Conservation (phyloP, 1,140 invertebrate genomes). For the Aphelenchoides besseyi region DNA sequence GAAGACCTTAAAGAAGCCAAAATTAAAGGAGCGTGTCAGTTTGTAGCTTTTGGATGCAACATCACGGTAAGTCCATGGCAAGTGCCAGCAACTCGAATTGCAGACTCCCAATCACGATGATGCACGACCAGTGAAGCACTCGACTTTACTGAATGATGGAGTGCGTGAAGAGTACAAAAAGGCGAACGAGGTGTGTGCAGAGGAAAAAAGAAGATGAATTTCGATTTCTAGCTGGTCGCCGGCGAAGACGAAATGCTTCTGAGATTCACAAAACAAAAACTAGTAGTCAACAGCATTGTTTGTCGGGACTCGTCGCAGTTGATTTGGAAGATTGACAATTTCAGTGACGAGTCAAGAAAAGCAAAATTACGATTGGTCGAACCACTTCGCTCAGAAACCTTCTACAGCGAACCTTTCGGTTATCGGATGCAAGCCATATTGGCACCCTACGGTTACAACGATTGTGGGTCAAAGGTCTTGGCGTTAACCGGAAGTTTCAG, state of each 20-base stretch:
- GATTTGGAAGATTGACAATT: background rate
- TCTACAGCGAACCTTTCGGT: background rate
- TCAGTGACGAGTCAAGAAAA: background rate
- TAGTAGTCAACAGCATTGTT: background rate
- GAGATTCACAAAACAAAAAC: background rate
- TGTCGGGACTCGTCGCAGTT: background rate
- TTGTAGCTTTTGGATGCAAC: background rate
- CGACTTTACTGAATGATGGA: background rate
- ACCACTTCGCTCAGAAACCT: background rate
- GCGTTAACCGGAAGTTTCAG: conserved; percentile 64
- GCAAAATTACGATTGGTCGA: background rate
- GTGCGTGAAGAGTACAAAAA: background rate
- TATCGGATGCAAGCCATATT: background rate
- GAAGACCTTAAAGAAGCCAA: background rate
- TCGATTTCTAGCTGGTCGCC: background rate
- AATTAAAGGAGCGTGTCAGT: background rate
- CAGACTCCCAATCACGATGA: background rate
- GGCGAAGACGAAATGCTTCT: background rate
- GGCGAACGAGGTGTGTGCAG: background rate
- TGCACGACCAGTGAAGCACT: background rate
- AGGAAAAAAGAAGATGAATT: background rate
- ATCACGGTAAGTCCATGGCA: background rate
- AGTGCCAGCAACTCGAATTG: background rate
- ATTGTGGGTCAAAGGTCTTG: background rate
- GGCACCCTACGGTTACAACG: background rate